Evolutionary conservation across 1,140 invertebrate species (phyloP), one percentile per base, ranked within the genome.

Genomic region (Ganaspis sp.): DNA sequence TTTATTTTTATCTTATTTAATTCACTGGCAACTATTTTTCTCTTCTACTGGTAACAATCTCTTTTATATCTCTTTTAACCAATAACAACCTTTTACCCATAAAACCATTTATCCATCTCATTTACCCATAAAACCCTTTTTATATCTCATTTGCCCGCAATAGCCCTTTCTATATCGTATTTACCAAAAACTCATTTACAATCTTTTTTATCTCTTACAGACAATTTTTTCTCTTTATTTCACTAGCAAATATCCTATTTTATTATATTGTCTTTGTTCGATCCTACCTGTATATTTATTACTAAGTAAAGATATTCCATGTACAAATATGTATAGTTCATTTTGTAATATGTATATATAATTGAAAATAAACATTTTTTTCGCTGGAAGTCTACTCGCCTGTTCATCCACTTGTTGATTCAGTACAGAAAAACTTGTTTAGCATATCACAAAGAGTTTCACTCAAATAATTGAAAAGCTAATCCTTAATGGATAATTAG

Each of bases 401-500:
- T 29, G 15, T 29, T 64, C n/a, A 17, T 64, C 1, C 23, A 53
- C 3, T 70, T 70, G 9, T 53, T 29, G 15, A 72, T 64, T 72
- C 5, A 64, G 23, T 64, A 15, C 11, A 6, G 23, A 15, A 29
- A 34, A 64, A 29, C 23, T 29, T n/a, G 5, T 5, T 64, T 64
- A 1, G 15, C 21, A 26, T 34, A 64, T n/a, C 23, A 64, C 23
- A 64, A 64, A 29, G 23, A 29, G 15, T 15, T 15, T 64, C 11
- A 34, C 58, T 26, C 23, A 64, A 34, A 64, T 58, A 15, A 9
- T 15, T 64, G 8, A 29, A n/a, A 9, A 11, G 15, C n/a, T 29
- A n/a, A n/a, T 12, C 2, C 3, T 23, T 26, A 64, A 12, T 12
- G 6, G 19, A 26, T 26, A n/a, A 64, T 72, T 83, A 83, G 80